Conservation (phyloP, 2,888 invertebrate genomes). For the Diarsia rubi region DNA sequence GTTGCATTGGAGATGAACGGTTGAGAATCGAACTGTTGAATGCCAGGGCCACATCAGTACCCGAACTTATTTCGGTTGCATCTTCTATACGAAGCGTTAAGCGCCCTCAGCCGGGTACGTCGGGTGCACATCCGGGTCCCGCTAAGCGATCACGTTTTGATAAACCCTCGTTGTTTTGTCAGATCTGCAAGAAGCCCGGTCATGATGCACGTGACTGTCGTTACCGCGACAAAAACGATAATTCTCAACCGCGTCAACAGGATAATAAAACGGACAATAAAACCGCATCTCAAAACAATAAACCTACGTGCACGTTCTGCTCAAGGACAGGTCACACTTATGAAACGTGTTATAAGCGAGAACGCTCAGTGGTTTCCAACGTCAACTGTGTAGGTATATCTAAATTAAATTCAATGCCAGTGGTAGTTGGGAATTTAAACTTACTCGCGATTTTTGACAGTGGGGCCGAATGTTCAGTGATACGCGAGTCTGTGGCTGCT, state of each 20-base stretch:
- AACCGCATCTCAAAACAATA: background rate
- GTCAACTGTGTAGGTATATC: conserved; percentile 7
- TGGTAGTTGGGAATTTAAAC: background rate
- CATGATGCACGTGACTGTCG: conserved; percentile 22
- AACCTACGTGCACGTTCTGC: conserved; percentile 17
- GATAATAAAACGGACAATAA: conserved; percentile 6
- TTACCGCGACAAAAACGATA: background rate
- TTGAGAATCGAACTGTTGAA: conserved; percentile 66
- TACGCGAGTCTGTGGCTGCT: conserved; percentile 62
- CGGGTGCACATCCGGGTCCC: background rate
- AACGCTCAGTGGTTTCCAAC: conserved; percentile 5
- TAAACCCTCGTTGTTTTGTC: conserved; percentile 1
- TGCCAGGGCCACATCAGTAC: no score
- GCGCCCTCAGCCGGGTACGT: conserved; percentile 2
- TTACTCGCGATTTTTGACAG: conserved; percentile 61
- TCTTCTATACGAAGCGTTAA: conserved; percentile 20
- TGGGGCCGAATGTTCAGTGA: conserved; percentile 68
- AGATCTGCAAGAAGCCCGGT: conserved; percentile 3
- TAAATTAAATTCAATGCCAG: background rate
- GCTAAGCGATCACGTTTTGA: background rate
- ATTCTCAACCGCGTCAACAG: background rate
- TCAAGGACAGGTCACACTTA: conserved; percentile 22
- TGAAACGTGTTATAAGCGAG: conserved; percentile 17
- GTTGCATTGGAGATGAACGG: conserved; percentile 63
- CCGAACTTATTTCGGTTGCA: conserved; percentile 67